Conservation (phyloP, 2,797 vertebrate genomes). For the Sebastes ruberrimus region DNA sequence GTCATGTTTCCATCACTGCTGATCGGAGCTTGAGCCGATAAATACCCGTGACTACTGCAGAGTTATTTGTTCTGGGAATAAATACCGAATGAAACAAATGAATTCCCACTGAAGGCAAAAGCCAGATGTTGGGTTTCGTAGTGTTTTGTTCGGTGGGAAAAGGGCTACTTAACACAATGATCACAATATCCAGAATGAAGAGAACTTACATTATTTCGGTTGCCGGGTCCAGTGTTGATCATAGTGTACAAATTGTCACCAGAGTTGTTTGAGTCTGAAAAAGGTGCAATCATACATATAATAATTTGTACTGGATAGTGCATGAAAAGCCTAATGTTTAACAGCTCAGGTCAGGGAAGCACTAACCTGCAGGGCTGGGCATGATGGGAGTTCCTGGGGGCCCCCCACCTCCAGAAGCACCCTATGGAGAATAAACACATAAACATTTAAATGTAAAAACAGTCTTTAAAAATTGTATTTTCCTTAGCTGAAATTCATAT, state of each 20-base stretch:
- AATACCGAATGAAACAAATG: too few species aligned
- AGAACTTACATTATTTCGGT: conserved; percentile 93
- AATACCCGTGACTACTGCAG: too few species aligned
- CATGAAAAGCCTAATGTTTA: not conserved
- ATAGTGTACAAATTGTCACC: conserved; percentile 99
- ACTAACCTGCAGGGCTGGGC: conserved; percentile 96
- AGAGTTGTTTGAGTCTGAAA: conserved; percentile 98
- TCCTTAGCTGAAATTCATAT: not conserved
- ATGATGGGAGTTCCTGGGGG: conserved; percentile 99
- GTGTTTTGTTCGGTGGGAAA: not conserved
- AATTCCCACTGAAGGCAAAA: too few species aligned
- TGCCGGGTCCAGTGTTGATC: conserved; percentile 98
- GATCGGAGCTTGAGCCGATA: too few species aligned
- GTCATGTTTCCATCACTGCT: too few species aligned
- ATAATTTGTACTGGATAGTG: not conserved
- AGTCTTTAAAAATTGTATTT: not conserved
- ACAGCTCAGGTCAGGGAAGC: not conserved
- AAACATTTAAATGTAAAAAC: not conserved
- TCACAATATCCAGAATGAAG: not conserved
- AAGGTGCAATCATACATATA: not conserved
- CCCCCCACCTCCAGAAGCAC: conserved; percentile 96
- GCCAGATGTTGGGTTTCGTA: too few species aligned
- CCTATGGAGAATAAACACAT: conserved; percentile 78
- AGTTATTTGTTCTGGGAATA: too few species aligned
- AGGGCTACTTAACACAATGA: not conserved